Conservation (phyloP, 2,113 vertebrate genomes). For the Lepisosteus osseus region DNA sequence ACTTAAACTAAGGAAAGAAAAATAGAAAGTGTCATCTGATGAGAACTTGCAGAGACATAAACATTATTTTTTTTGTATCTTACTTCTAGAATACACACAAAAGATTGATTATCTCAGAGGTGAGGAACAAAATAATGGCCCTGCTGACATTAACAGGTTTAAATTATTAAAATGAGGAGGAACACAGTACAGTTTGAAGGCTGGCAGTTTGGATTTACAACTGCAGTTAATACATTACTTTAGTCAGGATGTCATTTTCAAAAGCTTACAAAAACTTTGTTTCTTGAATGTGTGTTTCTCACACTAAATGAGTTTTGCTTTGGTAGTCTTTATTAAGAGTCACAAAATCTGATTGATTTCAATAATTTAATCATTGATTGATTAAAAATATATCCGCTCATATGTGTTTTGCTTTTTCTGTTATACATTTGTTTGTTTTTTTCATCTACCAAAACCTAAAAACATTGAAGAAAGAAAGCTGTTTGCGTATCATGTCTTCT, state of each 20-base stretch:
- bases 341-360: background rate
- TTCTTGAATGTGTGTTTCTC: background rate
- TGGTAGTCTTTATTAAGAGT: background rate
- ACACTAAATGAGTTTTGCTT: background rate
- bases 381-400: conserved; percentile 32
- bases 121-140: conserved; percentile 52
- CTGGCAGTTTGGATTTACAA: conserved; percentile 37
- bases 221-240: conserved; percentile 23
- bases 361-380: background rate
- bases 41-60: conserved; percentile 58
- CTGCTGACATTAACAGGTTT: conserved; percentile 68
- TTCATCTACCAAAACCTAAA: conserved; percentile 44
- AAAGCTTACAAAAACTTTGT: background rate
- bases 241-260: conserved; percentile 64
- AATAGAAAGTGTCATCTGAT: conserved; percentile 43
- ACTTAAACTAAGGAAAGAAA: conserved; percentile 53
- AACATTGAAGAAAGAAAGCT: conserved; percentile 4
- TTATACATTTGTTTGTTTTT: conserved; percentile 55
- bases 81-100: conserved; percentile 53
- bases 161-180: conserved; percentile 58
- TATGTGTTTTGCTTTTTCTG: conserved; percentile 16
- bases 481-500: background rate
- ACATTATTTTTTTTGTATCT: conserved; percentile 65
- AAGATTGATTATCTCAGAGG: conserved; percentile 66
- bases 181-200: conserved; percentile 46